A percentile compares a stretch with the other conserved stretches of the same genome.
phyloP scores from a whole-genome alignment of 2,113 vertebrate species.

The Trematomus loennbergii region DNA sequence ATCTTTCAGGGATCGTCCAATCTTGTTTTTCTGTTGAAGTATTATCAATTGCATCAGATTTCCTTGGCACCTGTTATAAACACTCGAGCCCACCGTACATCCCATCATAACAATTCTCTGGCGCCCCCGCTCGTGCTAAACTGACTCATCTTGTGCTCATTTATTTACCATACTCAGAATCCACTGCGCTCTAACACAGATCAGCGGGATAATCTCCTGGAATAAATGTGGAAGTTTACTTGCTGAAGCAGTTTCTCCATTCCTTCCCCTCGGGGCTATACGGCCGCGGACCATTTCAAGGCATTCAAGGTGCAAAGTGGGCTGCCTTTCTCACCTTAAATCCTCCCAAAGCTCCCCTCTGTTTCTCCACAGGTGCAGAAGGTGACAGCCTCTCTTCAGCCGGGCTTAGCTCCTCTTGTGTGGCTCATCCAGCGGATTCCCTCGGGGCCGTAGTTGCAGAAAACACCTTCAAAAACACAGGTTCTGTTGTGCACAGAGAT shows the following conservation, averaged over 20 bases:
- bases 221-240: not conserved
- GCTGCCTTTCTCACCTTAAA: slow-evolving; percentile 72
- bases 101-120: too few species aligned
- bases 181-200: not conserved
- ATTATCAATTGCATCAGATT: too few species aligned
- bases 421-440: slow-evolving; percentile 64
- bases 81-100: too few species aligned
- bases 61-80: too few species aligned
- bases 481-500: slow-evolving; percentile 42
- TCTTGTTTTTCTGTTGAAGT: too few species aligned
- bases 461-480: slow-evolving; percentile 71
- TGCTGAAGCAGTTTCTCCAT: not conserved
- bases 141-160: not conserved
- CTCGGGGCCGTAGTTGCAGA: slow-evolving; percentile 54
- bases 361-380: slow-evolving; percentile 73
- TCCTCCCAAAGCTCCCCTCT: slow-evolving; percentile 72
- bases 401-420: slow-evolving; percentile 82
- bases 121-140: not conserved
- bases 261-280: slow-evolving; percentile 45
- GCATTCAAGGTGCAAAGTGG: slow-evolving; percentile 72
- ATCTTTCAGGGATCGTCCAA: too few species aligned
- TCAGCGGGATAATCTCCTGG: slow-evolving; percentile 4
- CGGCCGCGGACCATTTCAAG: slow-evolving; percentile 44
- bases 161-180: not conserved
- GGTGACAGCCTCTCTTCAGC: slow-evolving; percentile 79